phyloP scores from a whole-genome alignment of 2,113 vertebrate species.

The Equus przewalskii region DNA sequence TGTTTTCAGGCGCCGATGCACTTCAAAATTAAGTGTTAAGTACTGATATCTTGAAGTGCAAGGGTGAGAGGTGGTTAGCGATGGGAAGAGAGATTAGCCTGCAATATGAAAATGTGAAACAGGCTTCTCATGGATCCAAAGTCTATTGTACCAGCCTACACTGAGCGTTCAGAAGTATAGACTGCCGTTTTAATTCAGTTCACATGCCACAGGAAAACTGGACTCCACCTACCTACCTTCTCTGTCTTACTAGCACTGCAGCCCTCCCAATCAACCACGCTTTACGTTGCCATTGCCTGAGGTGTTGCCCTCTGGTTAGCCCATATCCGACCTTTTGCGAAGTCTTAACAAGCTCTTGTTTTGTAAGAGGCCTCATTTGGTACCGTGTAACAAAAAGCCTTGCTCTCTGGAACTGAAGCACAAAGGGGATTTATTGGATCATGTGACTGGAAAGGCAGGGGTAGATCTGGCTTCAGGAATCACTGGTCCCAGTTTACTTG shows the following conservation, averaged over 20 bases:
- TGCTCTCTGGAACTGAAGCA: neutral
- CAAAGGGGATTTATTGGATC: neutral
- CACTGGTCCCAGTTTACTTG: neutral
- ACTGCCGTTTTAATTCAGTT: neutral
- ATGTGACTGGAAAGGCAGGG: neutral
- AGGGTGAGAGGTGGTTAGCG: neutral
- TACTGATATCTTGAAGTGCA: neutral
- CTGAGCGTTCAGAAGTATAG: neutral
- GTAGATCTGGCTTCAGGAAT: neutral
- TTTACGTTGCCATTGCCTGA: neutral
- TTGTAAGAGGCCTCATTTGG: neutral
- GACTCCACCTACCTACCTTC: neutral
- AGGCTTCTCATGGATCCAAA: neutral
- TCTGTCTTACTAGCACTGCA: neutral
- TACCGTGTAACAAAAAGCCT: neutral
- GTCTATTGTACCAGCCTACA: neutral
- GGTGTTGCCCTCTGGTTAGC: neutral
- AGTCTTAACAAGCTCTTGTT: neutral
- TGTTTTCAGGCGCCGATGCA: neutral
- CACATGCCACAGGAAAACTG: neutral
- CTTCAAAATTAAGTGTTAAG: conserved; percentile 17
- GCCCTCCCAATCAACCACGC: too few relatives aligned
- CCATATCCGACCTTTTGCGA: neutral
- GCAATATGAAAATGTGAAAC: neutral
- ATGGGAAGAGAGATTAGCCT: neutral